Percentiles rank a stretch among this genome's conserved stretches.
phyloP scores from a whole-genome alignment of 2,888 invertebrate genomes.

The Molorchus minor region DNA sequence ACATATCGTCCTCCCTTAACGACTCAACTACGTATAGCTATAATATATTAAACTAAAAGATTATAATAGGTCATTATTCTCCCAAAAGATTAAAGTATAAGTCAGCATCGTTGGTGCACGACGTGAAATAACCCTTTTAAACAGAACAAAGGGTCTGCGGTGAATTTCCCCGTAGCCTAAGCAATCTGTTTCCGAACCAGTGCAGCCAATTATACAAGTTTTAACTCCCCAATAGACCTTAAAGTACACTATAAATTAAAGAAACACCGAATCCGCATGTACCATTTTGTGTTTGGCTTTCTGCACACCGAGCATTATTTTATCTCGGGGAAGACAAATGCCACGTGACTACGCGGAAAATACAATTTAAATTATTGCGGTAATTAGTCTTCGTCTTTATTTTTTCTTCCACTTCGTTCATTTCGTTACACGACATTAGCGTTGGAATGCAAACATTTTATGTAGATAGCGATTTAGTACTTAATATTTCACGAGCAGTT shows the following conservation, averaged over 20 bases:
- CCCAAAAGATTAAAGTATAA: constrained; percentile 45
- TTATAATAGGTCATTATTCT: constrained; percentile 44
- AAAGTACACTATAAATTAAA: constrained; percentile 54
- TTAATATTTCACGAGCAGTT: too few relatives aligned
- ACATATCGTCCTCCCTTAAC: too few relatives aligned
- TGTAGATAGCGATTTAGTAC: too few relatives aligned
- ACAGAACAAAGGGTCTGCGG: constrained; percentile 55
- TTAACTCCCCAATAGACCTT: constrained; percentile 52
- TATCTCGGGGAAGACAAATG: constrained; percentile 36
- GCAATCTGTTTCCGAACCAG: constrained; percentile 59
- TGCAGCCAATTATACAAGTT: constrained; percentile 60
- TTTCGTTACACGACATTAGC: neutral
- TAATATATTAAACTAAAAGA: constrained; percentile 19
- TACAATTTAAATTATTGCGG: constrained; percentile 38
- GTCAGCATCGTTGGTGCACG: constrained; percentile 48
- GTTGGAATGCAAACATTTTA: too few relatives aligned
- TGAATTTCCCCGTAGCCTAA: constrained; percentile 51
- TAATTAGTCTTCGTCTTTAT: constrained; percentile 32
- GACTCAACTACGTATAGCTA: too few relatives aligned
- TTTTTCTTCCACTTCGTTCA: constrained; percentile 5
- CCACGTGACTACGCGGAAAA: constrained; percentile 31
- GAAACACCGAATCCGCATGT: constrained; percentile 41
- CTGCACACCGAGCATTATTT: constrained; percentile 39
- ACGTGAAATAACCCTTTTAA: constrained; percentile 55
- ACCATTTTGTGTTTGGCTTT: constrained; percentile 44